These are phyloP conservation scores for Ceratotherium simum DNA, from an alignment of 2,113 vertebrate genomes.

Conservation along the genomic window DNA sequence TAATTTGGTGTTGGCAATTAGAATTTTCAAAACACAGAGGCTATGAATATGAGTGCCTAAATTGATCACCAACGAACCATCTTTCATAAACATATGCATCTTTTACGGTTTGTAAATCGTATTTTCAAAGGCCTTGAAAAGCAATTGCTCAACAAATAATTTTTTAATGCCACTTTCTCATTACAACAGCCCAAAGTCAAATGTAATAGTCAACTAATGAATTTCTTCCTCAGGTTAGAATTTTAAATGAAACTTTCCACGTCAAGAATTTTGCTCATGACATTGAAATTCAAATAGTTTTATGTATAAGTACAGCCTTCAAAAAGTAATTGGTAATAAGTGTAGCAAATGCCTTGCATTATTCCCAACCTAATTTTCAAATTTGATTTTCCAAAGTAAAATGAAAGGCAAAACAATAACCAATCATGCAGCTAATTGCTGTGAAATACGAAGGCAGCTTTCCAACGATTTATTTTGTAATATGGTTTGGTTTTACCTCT, in stretches of 20 bases:
- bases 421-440: constrained; percentile 81
- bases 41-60: constrained; percentile 61
- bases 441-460: constrained; percentile 79
- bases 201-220: constrained; percentile 60
- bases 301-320: constrained; percentile 67
- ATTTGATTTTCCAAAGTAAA: constrained; percentile 80
- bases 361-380: constrained; percentile 83
- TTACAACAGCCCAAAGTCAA: constrained; percentile 46
- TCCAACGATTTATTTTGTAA: constrained; percentile 65
- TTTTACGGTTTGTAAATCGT: constrained; percentile 71
- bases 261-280: constrained; percentile 51
- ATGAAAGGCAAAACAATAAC: constrained; percentile 83
- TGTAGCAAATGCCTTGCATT: constrained; percentile 38
- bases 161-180: constrained; percentile 63
- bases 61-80: constrained; percentile 66
- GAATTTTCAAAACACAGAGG: constrained; percentile 67
- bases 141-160: constrained; percentile 65
- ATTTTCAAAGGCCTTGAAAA: constrained; percentile 60
- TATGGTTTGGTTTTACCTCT: constrained; percentile 68
- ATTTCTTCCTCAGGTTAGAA: constrained; percentile 71
- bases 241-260: constrained; percentile 58
- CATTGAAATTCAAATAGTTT: constrained; percentile 71
- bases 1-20: constrained; percentile 76
- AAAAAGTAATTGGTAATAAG: constrained; percentile 81
- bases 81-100: constrained; percentile 29